Conservation (phyloP, 1,140 invertebrate species). For the Hypothenemus hampei region DNA sequence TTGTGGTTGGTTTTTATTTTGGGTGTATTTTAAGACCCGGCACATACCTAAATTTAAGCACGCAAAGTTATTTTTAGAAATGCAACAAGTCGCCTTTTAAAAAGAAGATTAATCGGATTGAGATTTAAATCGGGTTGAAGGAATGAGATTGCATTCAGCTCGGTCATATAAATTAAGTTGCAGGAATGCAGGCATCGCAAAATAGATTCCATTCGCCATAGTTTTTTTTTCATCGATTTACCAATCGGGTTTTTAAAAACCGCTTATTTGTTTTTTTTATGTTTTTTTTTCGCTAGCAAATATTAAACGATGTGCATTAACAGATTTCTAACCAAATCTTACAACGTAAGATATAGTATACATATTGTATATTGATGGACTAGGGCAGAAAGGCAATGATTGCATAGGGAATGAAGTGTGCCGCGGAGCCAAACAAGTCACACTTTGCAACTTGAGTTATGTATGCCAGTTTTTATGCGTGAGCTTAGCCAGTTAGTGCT, state of each 20-base stretch:
- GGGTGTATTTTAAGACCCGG: constrained; percentile 11
- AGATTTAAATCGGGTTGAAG: constrained; percentile 6
- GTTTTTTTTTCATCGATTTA: constrained; percentile 4
- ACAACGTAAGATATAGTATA: background rate
- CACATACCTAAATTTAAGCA: constrained; percentile 10
- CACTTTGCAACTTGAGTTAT: too few relatives aligned
- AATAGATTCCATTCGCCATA: constrained; percentile 4
- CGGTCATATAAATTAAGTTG: constrained; percentile 6
- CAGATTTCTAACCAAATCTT: background rate
- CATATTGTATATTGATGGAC: background rate
- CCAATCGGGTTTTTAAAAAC: background rate
- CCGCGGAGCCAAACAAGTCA: too few relatives aligned
- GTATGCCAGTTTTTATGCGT: too few relatives aligned
- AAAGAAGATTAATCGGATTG: constrained; percentile 8
- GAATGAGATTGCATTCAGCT: constrained; percentile 5
- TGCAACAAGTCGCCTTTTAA: constrained; percentile 7
- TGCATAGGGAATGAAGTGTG: too few relatives aligned
- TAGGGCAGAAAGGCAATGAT: too few relatives aligned
- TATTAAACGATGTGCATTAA: too few relatives aligned
- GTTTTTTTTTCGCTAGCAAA: background rate
- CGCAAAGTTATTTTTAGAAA: constrained; percentile 12
- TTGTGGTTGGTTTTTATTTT: too few relatives aligned
- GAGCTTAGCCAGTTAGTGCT: too few relatives aligned
- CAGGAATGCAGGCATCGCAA: constrained; percentile 9
- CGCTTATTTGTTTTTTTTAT: background rate